A percentile compares a stretch with the other conserved stretches of the same genome.
phyloP scores from a whole-genome alignment of 1,140 invertebrate genomes.

The Zaprionus inermis region DNA sequence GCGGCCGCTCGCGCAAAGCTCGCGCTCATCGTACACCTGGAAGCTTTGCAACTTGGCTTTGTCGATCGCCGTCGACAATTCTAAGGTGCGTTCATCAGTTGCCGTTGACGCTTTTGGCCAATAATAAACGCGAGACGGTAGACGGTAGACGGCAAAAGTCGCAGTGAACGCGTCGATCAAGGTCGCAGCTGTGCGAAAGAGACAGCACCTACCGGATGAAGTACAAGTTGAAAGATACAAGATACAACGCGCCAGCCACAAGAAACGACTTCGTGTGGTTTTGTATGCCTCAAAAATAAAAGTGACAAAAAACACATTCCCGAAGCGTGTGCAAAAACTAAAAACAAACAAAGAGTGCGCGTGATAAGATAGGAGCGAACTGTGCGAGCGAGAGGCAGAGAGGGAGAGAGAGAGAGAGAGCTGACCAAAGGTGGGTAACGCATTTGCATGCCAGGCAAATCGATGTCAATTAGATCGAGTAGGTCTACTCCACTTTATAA shows the following conservation, averaged over 20 bases:
- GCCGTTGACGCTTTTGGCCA: constrained; percentile 7
- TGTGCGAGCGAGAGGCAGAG: background rate
- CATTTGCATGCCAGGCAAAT: constrained; percentile 1
- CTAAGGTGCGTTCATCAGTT: constrained; percentile 6
- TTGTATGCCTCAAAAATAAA: background rate
- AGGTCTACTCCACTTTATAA: background rate
- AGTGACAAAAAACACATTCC: background rate
- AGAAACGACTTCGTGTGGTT: background rate
- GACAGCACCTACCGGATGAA: background rate
- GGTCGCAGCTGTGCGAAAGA: background rate
- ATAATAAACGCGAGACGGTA: background rate
- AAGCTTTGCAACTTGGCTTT: constrained; percentile 8
- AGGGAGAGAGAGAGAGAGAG: background rate
- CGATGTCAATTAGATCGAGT: background rate
- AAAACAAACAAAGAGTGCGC: constrained; percentile 4
- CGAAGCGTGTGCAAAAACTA: background rate
- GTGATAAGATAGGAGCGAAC: constrained; percentile 9
- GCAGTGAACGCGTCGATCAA: background rate
- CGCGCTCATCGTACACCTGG: background rate
- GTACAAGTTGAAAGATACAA: background rate
- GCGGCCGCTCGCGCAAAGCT: background rate
- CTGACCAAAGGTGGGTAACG: background rate
- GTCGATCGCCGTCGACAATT: background rate
- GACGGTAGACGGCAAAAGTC: background rate
- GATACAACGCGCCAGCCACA: too few species aligned